These are phyloP conservation scores for Chaenogobius annularis DNA, from an alignment of 2,113 vertebrate species.

Conservation along the genomic window DNA sequence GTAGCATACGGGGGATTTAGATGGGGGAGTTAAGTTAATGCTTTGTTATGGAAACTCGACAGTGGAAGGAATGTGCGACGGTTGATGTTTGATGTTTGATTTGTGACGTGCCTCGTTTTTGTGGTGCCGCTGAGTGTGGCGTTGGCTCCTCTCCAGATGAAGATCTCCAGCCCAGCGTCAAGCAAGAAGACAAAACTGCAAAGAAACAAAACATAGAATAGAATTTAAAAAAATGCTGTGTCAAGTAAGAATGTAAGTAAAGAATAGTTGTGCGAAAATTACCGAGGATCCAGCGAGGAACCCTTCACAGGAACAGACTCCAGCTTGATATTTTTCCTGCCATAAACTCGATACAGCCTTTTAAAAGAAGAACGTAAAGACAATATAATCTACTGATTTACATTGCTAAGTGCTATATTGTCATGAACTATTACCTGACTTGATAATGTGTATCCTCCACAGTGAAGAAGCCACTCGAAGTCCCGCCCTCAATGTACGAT, in stretches of 20 bases:
- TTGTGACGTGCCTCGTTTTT: slow-evolving; percentile 86
- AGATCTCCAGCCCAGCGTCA: slow-evolving; percentile 87
- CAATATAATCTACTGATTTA: neutral
- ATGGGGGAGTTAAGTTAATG: neutral
- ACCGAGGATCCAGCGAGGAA: slow-evolving; percentile 91
- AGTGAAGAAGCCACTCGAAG: slow-evolving; percentile 92
- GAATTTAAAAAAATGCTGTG: neutral
- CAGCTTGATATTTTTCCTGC: slow-evolving; percentile 92
- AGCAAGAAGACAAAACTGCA: slow-evolving; percentile 90
- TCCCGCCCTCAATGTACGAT: slow-evolving; percentile 96
- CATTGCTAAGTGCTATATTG: neutral
- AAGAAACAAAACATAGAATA: neutral
- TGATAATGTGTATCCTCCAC: slow-evolving; percentile 89
- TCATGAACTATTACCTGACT: slow-evolving; percentile 76
- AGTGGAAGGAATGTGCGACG: neutral
- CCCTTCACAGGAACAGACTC: slow-evolving; percentile 89
- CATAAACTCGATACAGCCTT: slow-evolving; percentile 94
- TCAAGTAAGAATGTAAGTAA: neutral
- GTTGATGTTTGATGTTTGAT: neutral
- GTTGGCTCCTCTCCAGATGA: slow-evolving; percentile 88
- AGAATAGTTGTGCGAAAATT: slow-evolving; percentile 11
- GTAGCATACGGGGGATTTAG: neutral
- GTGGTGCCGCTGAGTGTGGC: slow-evolving; percentile 90
- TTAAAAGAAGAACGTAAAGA: neutral
- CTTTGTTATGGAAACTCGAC: slow-evolving; percentile 2